phyloP scores from a whole-genome alignment of 2,113 vertebrate species.

The Lophotis ruficrista region DNA sequence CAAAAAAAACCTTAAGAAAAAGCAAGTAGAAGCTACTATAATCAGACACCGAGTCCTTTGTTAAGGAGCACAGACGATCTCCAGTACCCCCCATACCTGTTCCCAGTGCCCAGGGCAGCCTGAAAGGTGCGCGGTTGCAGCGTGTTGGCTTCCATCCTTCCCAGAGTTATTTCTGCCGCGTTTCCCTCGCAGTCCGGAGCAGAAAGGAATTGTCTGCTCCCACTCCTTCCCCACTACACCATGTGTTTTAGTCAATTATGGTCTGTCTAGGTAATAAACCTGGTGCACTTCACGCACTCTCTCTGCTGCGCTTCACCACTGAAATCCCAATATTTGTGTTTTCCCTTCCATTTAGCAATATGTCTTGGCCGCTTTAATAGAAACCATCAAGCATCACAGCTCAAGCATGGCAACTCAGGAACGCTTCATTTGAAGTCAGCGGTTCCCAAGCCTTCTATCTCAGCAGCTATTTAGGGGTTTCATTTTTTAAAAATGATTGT shows the following conservation, averaged over 20 bases:
- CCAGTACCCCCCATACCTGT: neutral
- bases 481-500: neutral
- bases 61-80: neutral
- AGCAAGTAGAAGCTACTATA: neutral
- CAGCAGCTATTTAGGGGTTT: neutral
- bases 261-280: neutral
- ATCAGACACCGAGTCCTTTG: neutral
- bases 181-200: neutral
- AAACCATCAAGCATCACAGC: neutral
- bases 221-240: neutral
- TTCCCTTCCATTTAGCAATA: neutral
- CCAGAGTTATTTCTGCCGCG: neutral
- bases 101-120: neutral
- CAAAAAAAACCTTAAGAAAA: neutral
- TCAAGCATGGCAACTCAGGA: neutral
- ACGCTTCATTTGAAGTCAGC: neutral
- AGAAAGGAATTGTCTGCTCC: neutral
- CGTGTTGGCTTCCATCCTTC: neutral
- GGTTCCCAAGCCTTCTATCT: neutral
- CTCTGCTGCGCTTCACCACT: neutral
- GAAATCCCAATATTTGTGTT: conserved; percentile 7
- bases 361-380: neutral
- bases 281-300: neutral
- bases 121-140: accelerated
- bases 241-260: neutral